Conservation (phyloP, 2,888 invertebrate genomes). For the Oasisia sp. region DNA sequence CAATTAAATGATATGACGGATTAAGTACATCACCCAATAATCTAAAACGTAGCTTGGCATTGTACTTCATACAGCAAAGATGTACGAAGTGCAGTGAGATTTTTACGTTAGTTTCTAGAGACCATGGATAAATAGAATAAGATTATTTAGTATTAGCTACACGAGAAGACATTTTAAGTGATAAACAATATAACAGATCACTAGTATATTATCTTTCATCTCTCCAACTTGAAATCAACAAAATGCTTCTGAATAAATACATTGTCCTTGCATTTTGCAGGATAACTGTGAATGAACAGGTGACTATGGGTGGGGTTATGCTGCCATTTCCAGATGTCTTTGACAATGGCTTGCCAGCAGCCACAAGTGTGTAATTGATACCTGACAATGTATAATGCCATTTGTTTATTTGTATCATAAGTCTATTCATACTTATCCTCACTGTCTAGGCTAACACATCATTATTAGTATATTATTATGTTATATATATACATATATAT, state of each 20-base stretch:
- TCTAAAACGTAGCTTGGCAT: neutral
- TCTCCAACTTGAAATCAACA: neutral
- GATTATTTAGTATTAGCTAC: neutral
- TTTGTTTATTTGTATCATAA: neutral
- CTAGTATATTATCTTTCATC: neutral
- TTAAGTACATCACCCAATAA: neutral
- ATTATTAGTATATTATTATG: no score
- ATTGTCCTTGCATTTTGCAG: neutral
- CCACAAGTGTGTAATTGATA: neutral
- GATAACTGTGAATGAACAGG: neutral
- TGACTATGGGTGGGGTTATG: no score
- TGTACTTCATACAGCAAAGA: neutral
- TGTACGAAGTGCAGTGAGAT: no score
- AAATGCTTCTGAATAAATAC: neutral
- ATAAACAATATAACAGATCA: neutral
- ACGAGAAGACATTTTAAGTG: neutral
- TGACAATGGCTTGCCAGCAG: neutral
- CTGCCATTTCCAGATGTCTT: neutral
- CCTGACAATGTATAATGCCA: neutral
- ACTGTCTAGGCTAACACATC: neutral
- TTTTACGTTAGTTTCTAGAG: neutral
- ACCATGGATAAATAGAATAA: neutral
- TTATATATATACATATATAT: no score
- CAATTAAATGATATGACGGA: neutral
- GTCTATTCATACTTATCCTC: neutral